Evolutionary conservation across 2,888 invertebrate genomes (phyloP), one percentile per base, ranked within the genome.

Genomic region (Cloeon dipterum): DNA sequence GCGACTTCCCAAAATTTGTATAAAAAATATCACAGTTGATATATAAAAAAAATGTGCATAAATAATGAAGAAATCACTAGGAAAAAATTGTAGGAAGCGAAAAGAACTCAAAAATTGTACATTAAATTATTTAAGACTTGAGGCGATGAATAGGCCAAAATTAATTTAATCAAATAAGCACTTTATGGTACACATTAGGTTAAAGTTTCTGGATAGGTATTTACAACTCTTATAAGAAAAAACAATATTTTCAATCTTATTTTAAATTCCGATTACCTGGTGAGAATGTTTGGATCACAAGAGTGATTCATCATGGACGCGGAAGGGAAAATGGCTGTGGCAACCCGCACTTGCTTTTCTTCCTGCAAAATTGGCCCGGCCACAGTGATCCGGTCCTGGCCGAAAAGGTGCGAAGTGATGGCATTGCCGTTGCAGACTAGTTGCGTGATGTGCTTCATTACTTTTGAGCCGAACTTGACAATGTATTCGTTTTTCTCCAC

Each of bases 261-360:
- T 23, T 23, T 8, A 23, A 23, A 40, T 39, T 38, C 35, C n/a
- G 50, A 50, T 53, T 53, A 77, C 74, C 68, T 70, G 46, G 72
- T 72, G 36, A 72, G 69, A 40, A 88, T 75, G 47, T 76, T 77
- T 5, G 85, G 76, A 43, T 77, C 72, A 53, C 93, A 93, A 1
- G 86, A 78, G 58, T 94, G 93, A 55, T 93, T 94, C 71, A 89
- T 79, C 59, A 89, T 71, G 47, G 85, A 81, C 1, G 82, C 71
- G 2, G 81, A 73, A 0, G 88, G 81, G 52, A 78, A 86, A 49
- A 89, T 77, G 1, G 76, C 86, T 3, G 83, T 75, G 1, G 81
- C 86, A 36, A 68, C 55, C 45, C 65, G 61, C n/a, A 53, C 52
- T 43, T 64, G 61, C 21, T 36, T 42, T 38, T 51, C 51, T n/a